Evolutionary conservation across 2,797 vertebrate species (phyloP).

Genomic region (Falco biarmicus): DNA sequence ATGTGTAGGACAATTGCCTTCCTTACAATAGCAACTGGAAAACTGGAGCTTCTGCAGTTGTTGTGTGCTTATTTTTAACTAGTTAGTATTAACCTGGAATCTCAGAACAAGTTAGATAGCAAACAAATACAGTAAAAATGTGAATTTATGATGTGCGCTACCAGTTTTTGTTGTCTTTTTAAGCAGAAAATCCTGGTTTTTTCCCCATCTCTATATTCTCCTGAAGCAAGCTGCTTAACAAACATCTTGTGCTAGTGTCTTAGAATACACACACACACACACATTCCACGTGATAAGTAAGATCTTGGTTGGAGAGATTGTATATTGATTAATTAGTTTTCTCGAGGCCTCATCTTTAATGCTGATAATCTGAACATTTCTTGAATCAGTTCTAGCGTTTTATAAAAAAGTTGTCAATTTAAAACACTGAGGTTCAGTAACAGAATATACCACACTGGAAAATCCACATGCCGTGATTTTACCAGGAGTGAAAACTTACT

Average conservation of each 20-base stretch:
- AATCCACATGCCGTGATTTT: conserved; percentile 11
- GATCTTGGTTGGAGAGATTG: background rate
- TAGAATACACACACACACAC: background rate
- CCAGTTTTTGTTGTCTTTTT: background rate
- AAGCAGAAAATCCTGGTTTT: background rate
- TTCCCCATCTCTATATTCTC: background rate
- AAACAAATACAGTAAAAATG: background rate
- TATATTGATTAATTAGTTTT: conserved; percentile 21
- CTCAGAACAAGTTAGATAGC: background rate
- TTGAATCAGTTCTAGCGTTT: background rate
- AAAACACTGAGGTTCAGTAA: background rate
- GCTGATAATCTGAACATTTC: background rate
- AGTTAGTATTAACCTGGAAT: background rate
- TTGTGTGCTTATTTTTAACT: background rate
- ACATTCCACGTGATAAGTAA: background rate
- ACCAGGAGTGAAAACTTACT: conserved; percentile 22
- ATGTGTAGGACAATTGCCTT: background rate
- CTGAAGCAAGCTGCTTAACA: background rate
- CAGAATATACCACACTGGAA: background rate
- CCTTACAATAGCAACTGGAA: background rate
- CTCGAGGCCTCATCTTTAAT: background rate
- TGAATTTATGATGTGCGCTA: background rate
- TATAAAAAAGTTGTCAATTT: background rate
- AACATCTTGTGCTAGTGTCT: background rate
- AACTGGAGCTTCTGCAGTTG: background rate